phyloP scores from a whole-genome alignment of 2,113 vertebrate species.

The Chlorodrepanis virens region DNA sequence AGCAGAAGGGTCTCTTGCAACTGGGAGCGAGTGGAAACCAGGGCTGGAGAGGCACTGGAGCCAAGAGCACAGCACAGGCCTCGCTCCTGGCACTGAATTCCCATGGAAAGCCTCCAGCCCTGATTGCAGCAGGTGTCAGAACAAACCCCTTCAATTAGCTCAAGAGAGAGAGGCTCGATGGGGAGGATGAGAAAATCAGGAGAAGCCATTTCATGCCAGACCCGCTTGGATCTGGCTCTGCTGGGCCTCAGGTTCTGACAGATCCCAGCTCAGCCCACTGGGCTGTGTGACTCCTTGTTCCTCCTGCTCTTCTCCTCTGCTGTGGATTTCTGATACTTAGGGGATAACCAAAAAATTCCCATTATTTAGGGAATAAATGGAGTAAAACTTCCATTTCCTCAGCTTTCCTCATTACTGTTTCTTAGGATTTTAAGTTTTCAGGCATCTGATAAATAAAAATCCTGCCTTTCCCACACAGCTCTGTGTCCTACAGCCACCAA shows the following conservation, averaged over 20 bases:
- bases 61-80: background rate
- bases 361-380: background rate
- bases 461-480: background rate
- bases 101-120: background rate
- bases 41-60: background rate
- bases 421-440: background rate
- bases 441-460: background rate
- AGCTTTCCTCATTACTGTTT: background rate
- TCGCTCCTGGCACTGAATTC: background rate
- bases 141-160: conserved; percentile 41
- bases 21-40: background rate
- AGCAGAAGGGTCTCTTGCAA: background rate
- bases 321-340: fast-evolving
- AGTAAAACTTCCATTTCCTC: background rate
- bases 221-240: background rate
- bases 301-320: background rate
- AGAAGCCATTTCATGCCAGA: background rate
- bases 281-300: background rate
- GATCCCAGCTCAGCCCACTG: background rate
- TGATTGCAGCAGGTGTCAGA: conserved; percentile 45
- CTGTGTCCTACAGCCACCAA: background rate
- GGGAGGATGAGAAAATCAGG: background rate
- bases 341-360: background rate
- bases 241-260: background rate
- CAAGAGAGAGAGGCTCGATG: background rate